Evolutionary conservation across 2,113 vertebrate species (phyloP), one percentile per base, ranked within the genome.

Genomic region (Misgurnus anguillicaudatus): DNA sequence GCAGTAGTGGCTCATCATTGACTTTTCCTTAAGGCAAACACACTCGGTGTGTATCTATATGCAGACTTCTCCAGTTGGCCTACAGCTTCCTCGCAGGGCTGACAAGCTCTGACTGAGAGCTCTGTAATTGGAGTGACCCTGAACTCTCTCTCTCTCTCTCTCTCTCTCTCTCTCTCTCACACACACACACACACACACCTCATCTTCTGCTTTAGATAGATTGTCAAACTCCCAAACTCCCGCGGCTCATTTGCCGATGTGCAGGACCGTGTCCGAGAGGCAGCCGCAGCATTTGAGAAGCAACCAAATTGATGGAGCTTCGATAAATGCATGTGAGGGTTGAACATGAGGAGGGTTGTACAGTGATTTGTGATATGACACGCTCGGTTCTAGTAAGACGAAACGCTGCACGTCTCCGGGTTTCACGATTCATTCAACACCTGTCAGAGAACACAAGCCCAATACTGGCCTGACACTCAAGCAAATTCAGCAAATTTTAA

Each of bases 51-150:
- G 75, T 31, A 76, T 53, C 36, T 80, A 36, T 68, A 51, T 68
- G 63, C 61, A 60, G 70, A 61, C 38, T 61, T 65, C 63, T 80
- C 67, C 82, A 63, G 75, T 69, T 74, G 77, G 79, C 82, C 82
- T 75, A 78, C 13, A 58, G 82, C 79, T 78, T 11, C 77, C 77
- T 82, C 69, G 21, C 61, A 83, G 68, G 76, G 72, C 78, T 77
- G 76, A 83, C 78, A 72, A 77, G 78, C 73, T 38, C 62, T 79
- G 79, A 85, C 69, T 85, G 84, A 85, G 82, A 81, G 78, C 82
- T 84, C 84, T 84, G 84, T 88, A 84, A 85, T 87, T 87, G 84
- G 84, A 85, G 82, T 81, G 84, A 87, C 84, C 85, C 82, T 74
- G 76, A 80, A 64, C 62, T 42, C 57, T 10, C 47, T 16, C 51